phyloP scores from a whole-genome alignment of 1,140 invertebrate species.

The Druon quercuslanigerum region DNA sequence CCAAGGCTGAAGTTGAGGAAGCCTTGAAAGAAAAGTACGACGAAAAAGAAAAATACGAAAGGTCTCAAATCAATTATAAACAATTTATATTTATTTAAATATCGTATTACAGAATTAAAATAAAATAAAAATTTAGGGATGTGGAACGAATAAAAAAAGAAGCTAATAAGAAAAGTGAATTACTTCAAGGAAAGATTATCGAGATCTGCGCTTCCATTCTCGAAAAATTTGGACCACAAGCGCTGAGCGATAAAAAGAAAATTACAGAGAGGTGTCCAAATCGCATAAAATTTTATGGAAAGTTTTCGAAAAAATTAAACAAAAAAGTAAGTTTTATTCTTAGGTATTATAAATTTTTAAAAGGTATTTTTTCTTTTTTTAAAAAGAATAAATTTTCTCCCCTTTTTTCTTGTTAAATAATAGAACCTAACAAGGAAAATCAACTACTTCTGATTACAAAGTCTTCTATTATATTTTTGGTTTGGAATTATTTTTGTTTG shows the following conservation, averaged over 20 bases:
- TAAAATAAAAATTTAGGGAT: constrained; percentile 19
- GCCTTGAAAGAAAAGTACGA: constrained; percentile 38
- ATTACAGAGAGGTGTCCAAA: not conserved
- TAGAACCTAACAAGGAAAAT: too few relatives aligned
- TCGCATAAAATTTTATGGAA: constrained; percentile 35
- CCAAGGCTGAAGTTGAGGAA: constrained; percentile 37
- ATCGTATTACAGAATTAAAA: not conserved
- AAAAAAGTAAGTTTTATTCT: constrained; percentile 43
- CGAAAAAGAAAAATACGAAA: constrained; percentile 48
- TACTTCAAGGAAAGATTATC: constrained; percentile 46
- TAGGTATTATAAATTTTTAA: too few relatives aligned
- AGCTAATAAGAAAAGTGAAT: constrained; percentile 42
- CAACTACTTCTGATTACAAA: too few relatives aligned
- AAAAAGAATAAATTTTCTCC: too few relatives aligned
- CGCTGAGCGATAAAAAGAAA: not conserved
- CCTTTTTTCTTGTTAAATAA: too few relatives aligned
- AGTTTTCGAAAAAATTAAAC: constrained; percentile 37
- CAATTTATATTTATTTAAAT: not conserved
- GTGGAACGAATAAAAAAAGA: constrained; percentile 36
- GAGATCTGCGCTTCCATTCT: constrained; percentile 49
- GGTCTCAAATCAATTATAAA: constrained; percentile 10
- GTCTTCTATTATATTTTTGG: too few relatives aligned
- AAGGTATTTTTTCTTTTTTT: too few relatives aligned
- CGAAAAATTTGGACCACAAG: constrained; percentile 46
- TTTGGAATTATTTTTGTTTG: too few relatives aligned